Conservation (phyloP, 2,888 invertebrate genomes). For the Morpho helenor region DNA sequence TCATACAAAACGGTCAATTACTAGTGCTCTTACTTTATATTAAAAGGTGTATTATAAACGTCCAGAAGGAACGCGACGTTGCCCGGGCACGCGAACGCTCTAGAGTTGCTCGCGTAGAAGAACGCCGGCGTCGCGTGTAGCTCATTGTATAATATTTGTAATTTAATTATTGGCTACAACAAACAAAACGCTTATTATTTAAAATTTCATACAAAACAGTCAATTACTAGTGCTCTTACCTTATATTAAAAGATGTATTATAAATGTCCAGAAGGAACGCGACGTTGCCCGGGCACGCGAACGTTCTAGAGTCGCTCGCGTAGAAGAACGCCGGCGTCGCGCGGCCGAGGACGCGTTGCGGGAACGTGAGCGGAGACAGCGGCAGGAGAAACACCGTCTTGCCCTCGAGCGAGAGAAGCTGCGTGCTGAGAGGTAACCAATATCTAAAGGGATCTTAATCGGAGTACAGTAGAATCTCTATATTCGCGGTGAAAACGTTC, state of each 20-base stretch:
- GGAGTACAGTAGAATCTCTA: too few relatives aligned
- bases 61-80: slow-evolving; percentile 85
- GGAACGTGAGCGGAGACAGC: slow-evolving; percentile 89
- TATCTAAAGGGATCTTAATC: too few relatives aligned
- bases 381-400: slow-evolving; percentile 90
- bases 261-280: slow-evolving; percentile 81
- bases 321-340: slow-evolving; percentile 89
- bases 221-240: too few relatives aligned
- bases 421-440: slow-evolving; percentile 81
- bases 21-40: too few relatives aligned
- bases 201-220: too few relatives aligned
- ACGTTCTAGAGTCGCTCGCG: slow-evolving; percentile 86
- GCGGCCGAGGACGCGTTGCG: slow-evolving; percentile 88
- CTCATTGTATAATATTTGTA: too few relatives aligned
- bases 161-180: too few relatives aligned
- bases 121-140: slow-evolving; percentile 85
- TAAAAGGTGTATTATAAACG: background rate
- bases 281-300: slow-evolving; percentile 87
- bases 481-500: too few relatives aligned
- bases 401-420: slow-evolving; percentile 90
- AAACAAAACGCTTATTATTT: too few relatives aligned
- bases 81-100: slow-evolving; percentile 88
- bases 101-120: slow-evolving; percentile 87
- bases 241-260: too few relatives aligned
- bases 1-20: too few relatives aligned